These are phyloP conservation scores for Aleiodes testaceus DNA, from an alignment of 2,888 invertebrate genomes.

Conservation along the genomic window DNA sequence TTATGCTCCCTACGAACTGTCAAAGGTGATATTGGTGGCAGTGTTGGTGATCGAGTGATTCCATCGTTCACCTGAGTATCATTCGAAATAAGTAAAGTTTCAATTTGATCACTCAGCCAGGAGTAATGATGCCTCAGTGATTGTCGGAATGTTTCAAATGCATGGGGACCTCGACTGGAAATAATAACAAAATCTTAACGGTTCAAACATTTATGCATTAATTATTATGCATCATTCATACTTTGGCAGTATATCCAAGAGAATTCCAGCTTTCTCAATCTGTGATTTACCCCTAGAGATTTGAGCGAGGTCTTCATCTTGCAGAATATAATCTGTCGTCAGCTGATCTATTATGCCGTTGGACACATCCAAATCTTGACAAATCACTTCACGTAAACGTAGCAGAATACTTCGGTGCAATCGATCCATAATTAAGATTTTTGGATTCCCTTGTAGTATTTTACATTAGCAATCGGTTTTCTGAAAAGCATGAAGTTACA, in stretches of 20 bases:
- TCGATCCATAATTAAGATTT: not conserved
- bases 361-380: conserved; percentile 62
- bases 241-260: conserved; percentile 65
- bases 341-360: conserved; percentile 64
- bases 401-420: not conserved
- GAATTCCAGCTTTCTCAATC: conserved; percentile 57
- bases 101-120: conserved; percentile 76
- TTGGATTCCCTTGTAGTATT: not conserved
- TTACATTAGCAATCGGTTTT: not conserved
- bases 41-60: conserved; percentile 52
- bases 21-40: conserved; percentile 65
- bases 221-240: conserved; percentile 47
- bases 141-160: conserved; percentile 76
- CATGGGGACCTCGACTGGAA: conserved; percentile 59
- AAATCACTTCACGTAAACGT: conserved; percentile 2
- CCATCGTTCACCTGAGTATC: conserved; percentile 46
- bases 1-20: conserved; percentile 64
- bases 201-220: too few species aligned
- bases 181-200: conserved; percentile 19
- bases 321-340: conserved; percentile 58
- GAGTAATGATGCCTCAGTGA: conserved; percentile 75
- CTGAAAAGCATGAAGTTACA: not conserved
- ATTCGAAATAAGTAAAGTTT: conserved; percentile 55
- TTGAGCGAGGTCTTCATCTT: conserved; percentile 57
- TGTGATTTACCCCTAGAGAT: conserved; percentile 56